phyloP scores from a whole-genome alignment of 2,797 vertebrate species.

The Thamnophis elegans region DNA sequence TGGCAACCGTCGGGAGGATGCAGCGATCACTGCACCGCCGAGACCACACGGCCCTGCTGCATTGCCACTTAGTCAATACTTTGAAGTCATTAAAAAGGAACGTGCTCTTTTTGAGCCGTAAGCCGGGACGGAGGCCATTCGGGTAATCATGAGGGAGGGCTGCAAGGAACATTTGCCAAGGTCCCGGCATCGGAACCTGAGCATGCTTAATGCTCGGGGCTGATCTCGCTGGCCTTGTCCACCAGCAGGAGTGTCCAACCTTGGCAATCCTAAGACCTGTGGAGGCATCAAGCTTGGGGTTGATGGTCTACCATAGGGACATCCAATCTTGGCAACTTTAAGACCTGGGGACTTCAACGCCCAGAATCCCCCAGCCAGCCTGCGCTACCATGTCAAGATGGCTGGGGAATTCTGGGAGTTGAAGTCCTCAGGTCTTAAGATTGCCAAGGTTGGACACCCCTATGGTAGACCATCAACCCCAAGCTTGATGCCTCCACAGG shows the following conservation, averaged over 20 bases:
- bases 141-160: constrained; percentile 34
- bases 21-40: constrained; percentile 15
- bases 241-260: not conserved
- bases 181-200: not conserved
- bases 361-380: no score
- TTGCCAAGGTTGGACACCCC: no score
- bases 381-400: no score
- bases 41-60: constrained; percentile 54
- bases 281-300: no score
- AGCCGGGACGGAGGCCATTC: constrained; percentile 47
- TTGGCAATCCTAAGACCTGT: not conserved
- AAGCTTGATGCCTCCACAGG: no score
- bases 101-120: constrained; percentile 48
- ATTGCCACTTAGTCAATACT: constrained; percentile 64
- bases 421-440: not conserved
- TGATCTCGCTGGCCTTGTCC: not conserved
- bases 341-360: not conserved
- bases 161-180: constrained; percentile 35
- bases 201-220: not conserved
- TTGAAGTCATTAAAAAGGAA: constrained; percentile 59
- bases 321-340: not conserved
- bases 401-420: not conserved
- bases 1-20: constrained; percentile 62
- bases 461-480: no score
- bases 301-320: no score